phyloP scores from a whole-genome alignment of 2,888 invertebrate species.

The Lamellibrachia satsuma region DNA sequence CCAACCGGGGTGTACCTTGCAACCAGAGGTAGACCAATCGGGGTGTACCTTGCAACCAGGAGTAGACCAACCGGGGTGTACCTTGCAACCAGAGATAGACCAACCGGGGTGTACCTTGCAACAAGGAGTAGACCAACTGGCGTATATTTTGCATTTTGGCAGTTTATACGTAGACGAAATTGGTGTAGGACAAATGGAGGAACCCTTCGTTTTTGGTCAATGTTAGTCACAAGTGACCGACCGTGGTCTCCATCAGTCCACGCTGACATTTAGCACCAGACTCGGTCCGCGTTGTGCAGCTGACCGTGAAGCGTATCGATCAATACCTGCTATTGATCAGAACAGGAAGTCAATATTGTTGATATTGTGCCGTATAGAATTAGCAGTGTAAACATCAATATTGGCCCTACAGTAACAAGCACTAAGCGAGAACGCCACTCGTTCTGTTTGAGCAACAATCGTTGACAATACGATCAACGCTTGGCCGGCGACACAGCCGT shows the following conservation, averaged over 20 bases:
- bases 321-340: neutral
- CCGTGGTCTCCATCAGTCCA: neutral
- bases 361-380: neutral
- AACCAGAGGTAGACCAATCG: too few species aligned
- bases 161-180: too few species aligned
- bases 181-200: too few species aligned
- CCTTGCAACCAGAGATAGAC: too few species aligned
- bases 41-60: too few species aligned
- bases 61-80: too few species aligned
- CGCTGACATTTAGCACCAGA: neutral
- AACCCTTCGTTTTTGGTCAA: neutral
- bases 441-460: neutral
- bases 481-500: neutral
- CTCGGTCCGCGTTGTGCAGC: neutral
- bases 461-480: neutral
- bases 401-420: neutral
- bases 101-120: too few species aligned
- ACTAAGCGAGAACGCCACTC: neutral
- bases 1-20: too few species aligned
- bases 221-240: neutral
- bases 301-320: neutral
- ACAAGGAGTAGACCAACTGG: too few species aligned
- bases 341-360: neutral
- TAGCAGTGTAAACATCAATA: constrained; percentile 6
- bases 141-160: too few species aligned